phyloP scores from a whole-genome alignment of 2,888 invertebrate genomes.

The Macroteleia sp. region DNA sequence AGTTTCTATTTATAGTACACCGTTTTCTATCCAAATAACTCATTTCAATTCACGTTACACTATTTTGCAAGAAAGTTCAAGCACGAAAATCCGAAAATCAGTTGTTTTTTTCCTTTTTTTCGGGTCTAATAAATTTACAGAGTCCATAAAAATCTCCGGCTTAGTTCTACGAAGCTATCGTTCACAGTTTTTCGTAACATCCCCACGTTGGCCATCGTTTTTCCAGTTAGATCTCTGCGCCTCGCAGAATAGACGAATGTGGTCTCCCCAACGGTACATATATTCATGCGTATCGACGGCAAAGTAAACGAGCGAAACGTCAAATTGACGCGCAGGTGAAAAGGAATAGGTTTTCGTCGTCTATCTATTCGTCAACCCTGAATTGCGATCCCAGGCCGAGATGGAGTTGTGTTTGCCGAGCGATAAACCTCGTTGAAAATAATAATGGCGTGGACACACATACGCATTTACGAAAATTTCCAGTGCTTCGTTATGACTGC shows the following conservation, averaged over 20 bases:
- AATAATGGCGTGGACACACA: slow-evolving; percentile 36
- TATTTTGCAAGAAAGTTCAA: not conserved
- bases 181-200: slow-evolving; percentile 48
- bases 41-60: not conserved
- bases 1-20: too few species aligned
- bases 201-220: slow-evolving; percentile 51
- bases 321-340: slow-evolving; percentile 44
- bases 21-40: not conserved
- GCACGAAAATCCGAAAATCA: not conserved
- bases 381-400: slow-evolving; percentile 23
- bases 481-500: slow-evolving; percentile 60
- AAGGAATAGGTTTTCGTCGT: slow-evolving; percentile 35
- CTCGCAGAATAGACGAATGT: slow-evolving; percentile 29
- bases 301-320: slow-evolving; percentile 32
- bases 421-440: slow-evolving; percentile 55
- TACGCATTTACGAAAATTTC: slow-evolving; percentile 48
- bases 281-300: slow-evolving; percentile 25
- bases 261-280: slow-evolving; percentile 42
- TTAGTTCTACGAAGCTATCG: slow-evolving; percentile 51
- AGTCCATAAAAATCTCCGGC: slow-evolving; percentile 64
- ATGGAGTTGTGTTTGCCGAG: slow-evolving; percentile 42
- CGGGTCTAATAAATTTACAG: slow-evolving; percentile 63
- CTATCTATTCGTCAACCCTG: slow-evolving; percentile 31
- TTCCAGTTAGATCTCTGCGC: too few species aligned
- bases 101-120: slow-evolving; percentile 33